Evolutionary conservation across 37 sponge, comb jelly and placozoan genomes (phyloP), one percentile per base, ranked within the genome.

Genomic region (Halichondria panicea): DNA sequence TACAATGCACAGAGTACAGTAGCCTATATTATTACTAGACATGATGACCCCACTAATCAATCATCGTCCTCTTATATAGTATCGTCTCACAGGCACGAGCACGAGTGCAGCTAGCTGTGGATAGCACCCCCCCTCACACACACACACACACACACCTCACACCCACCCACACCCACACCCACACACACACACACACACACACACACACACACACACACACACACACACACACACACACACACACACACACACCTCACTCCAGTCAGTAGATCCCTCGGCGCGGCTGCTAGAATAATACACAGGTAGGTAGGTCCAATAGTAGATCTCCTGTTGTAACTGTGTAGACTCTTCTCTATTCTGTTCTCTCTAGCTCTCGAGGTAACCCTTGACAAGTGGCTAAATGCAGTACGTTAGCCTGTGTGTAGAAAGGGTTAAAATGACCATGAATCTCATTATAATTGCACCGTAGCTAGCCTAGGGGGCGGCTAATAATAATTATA

Each of bases 91-190:
- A 72, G 40, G 35, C 66, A 65, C 66, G 35, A 36, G 35, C 68
- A 67, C 45, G 18, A n/a, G n/a, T n/a, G n/a, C n/a, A n/a, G n/a
- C n/a, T n/a, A n/a, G n/a, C n/a, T n/a, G n/a, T n/a, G n/a, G n/a
- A n/a, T n/a, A n/a, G n/a, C 42, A 67, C 68, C 6, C 45, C 6
- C 68, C 40, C 68, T 43, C 68, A 67, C 43, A 67, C 68, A 67
- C 45, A 41, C 68, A 67, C 68, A 72, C 73, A 72, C 73, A 72
- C 73, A 56, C 73, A 72, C 73, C 54, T 36, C 71, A 71, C 27
- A 74, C 40, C 36, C 25, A 35, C 35, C 18, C 21, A 13, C 27
- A 35, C 37, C 24, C 11, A 52, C 42, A 38, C 19, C 22, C 43
- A 39, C 50, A 21, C 50, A 27, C 46, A 59, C 70, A 68, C 70